Base-by-base conservation (phyloP, 23 tunicate species). In the Oikopleura vanhoeffeni region DNA sequence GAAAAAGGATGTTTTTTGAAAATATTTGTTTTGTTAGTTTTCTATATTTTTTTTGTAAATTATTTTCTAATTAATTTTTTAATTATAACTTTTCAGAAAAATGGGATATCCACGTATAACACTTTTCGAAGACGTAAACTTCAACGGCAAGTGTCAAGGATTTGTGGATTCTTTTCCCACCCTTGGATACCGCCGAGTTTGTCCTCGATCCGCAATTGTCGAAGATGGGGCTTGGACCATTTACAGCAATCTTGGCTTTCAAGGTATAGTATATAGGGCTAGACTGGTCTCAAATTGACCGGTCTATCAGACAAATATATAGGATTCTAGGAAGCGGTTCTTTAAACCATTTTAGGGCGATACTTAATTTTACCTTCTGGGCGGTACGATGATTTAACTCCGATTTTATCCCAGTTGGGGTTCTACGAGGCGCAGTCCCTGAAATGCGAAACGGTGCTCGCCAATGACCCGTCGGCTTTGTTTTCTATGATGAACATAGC, bases 301-400 rank as follows among this genome's bases (percentile, higher is more conserved):
- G 64, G 64, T 49, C 24, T 49, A 49, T 49, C 64, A 8, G 64
- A 13, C 64, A 13, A 49, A n/a, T n/a, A n/a, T n/a, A n/a, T n/a
- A n/a, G n/a, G n/a, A n/a, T n/a, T n/a, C n/a, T n/a, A n/a, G n/a
- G n/a, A n/a, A n/a, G n/a, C n/a, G n/a, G n/a, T n/a, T n/a, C n/a
- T n/a, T n/a, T n/a, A n/a, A n/a, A n/a, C n/a, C n/a, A n/a, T n/a
- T 49, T 71, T 30, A 71, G 79, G 79, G 34, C 79, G 79, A 30
- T 71, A 71, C 32, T 30, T 71, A 3, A 71, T 30, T 30, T 30
- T 71, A 13, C 79, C 79, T 28, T 33, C 79, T 4, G 79, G 79
- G 35, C 27, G 35, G 32, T 71, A 71, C 38, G 79, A 71, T 4
- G 79, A 71, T 30, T 38, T 71, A 18, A 71, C 79, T 4, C 27